Base-by-base conservation (phyloP, 2,888 invertebrate genomes). In the Scrobipalpa costella region DNA sequence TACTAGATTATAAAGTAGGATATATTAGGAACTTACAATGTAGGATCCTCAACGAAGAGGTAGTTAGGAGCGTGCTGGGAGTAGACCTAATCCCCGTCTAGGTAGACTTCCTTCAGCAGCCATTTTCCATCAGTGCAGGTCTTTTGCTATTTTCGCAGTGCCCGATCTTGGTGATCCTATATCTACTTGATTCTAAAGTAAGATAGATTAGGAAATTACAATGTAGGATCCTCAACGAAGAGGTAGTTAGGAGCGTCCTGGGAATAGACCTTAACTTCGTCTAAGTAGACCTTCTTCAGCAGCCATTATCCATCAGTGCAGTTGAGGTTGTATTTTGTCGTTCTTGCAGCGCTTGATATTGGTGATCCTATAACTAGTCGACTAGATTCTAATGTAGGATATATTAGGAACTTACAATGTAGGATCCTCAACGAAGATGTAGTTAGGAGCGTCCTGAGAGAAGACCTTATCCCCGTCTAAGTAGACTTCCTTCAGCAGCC, bases 361-460 rank as follows among this genome's bases (percentile, higher is more conserved):
- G 3, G 68, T 68, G 33, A 90, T 73, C 8, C 78, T 65, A 50
- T 80, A 77, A n/a, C n/a, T n/a, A n/a, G n/a, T 38, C 38, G 38
- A 38, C 9, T 9, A 38, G 38, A n/a, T n/a, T n/a, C n/a, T n/a
- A n/a, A n/a, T n/a, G n/a, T n/a, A n/a, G n/a, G n/a, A n/a, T n/a
- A n/a, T n/a, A n/a, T n/a, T n/a, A n/a, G n/a, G 8, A 2, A 77
- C 82, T 76, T 66, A 90, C 90, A 79, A 72, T 2, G 67, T 70
- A 8, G 88, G 84, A 67, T 91, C 85, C 66, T 88, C 85, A 7
- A 80, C 86, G 62, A 88, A 86, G 1, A 84, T 72, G 63, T 75
- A 87, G 8, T 70, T 73, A 0, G 89, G 88, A 0, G 88, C 68
- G 64, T 91, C 90, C 40, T 71, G 67, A 0, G 90, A 89, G 19